A percentile compares a stretch with the other conserved stretches of the same genome.
phyloP scores from a whole-genome alignment of 1,140 invertebrate genomes.

The Daktulosphaira vitifoliae region DNA sequence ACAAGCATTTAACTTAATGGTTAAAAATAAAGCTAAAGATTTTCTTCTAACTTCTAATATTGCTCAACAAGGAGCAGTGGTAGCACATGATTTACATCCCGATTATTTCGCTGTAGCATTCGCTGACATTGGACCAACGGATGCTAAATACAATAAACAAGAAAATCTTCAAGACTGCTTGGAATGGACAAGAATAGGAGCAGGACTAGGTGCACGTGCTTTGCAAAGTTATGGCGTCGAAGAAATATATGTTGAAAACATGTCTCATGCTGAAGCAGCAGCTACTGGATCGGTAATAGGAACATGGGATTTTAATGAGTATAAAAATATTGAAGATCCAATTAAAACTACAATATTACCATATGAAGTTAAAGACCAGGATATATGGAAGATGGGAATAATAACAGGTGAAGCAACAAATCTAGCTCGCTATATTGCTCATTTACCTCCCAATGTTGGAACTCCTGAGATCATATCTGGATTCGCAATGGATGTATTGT shows the following conservation, averaged over 20 bases:
- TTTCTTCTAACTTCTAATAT: no score
- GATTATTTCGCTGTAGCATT: slow-evolving; percentile 43
- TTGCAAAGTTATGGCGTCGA: slow-evolving; percentile 52
- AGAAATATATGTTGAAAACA: slow-evolving; percentile 57
- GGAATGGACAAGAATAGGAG: slow-evolving; percentile 47
- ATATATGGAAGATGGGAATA: no score
- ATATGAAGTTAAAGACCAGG: no score
- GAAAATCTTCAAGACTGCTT: slow-evolving; percentile 46
- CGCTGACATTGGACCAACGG: slow-evolving; percentile 46
- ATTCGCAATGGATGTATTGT: slow-evolving; percentile 39
- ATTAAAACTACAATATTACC: no score
- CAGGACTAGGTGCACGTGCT: slow-evolving; percentile 44
- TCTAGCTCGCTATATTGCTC: no score
- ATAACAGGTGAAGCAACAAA: no score
- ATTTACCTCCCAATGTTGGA: no score
- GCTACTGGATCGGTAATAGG: slow-evolving; percentile 62
- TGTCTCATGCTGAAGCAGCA: slow-evolving; percentile 61
- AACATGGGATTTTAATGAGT: slow-evolving; percentile 58
- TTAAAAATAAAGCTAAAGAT: no score
- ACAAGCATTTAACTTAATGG: no score
- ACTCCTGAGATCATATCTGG: no score
- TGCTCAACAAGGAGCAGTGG: no score
- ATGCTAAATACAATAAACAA: slow-evolving; percentile 42
- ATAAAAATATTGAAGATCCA: slow-evolving; percentile 52
- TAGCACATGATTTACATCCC: slow-evolving; percentile 9